Evolutionary conservation across 1,140 invertebrate species (phyloP).

Genomic region (Pogonomyrmex barbatus): DNA sequence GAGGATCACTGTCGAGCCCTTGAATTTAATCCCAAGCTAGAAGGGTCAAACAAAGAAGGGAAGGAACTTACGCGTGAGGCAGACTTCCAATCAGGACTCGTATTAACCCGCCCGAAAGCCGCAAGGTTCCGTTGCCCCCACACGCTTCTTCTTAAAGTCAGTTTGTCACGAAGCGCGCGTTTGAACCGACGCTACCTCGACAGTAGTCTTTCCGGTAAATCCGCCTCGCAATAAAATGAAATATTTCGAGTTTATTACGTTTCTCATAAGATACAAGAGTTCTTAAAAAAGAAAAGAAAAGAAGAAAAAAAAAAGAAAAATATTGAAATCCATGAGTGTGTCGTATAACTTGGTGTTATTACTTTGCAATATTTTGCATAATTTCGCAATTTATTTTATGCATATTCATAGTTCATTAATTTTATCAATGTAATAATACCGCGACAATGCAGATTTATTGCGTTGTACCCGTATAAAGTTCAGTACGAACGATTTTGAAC

Average conservation of each 20-base stretch:
- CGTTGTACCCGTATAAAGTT: slow-evolving; percentile 9
- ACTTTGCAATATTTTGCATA: slow-evolving; percentile 6
- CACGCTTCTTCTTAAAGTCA: slow-evolving; percentile 68
- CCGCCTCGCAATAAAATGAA: slow-evolving; percentile 24
- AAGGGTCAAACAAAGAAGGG: slow-evolving; percentile 65
- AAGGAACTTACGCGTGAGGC: slow-evolving; percentile 62
- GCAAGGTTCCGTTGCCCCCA: slow-evolving; percentile 74
- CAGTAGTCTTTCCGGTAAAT: slow-evolving; percentile 58
- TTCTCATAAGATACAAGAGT: neutral
- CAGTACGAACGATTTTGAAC: slow-evolving; percentile 11
- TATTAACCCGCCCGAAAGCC: slow-evolving; percentile 75
- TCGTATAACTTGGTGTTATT: neutral
- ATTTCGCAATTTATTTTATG: slow-evolving; percentile 41
- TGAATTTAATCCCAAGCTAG: slow-evolving; percentile 31
- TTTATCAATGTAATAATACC: neutral
- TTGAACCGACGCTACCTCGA: slow-evolving; percentile 69
- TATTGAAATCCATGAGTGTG: neutral
- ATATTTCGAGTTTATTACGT: neutral
- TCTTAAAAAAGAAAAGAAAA: neutral
- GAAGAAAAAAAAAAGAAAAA: too few relatives aligned
- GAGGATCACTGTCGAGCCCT: slow-evolving; percentile 15
- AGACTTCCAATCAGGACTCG: slow-evolving; percentile 75
- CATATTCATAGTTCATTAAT: slow-evolving; percentile 39
- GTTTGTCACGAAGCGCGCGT: slow-evolving; percentile 78
- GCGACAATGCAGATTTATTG: neutral